These are phyloP conservation scores for Minunthozetes semirufus DNA, from an alignment of 2,888 invertebrate genomes.

Conservation along the genomic window DNA sequence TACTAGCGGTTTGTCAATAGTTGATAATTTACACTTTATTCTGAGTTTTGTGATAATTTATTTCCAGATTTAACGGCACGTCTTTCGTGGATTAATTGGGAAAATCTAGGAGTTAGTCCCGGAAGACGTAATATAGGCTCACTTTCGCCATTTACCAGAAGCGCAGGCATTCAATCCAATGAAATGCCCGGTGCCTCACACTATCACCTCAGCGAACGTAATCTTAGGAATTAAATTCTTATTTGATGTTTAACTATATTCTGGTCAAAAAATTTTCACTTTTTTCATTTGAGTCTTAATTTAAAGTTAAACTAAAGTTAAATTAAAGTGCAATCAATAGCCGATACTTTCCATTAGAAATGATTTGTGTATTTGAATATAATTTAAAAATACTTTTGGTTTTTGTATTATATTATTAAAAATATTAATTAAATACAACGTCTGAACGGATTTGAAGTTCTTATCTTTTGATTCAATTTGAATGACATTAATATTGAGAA, in stretches of 20 bases:
- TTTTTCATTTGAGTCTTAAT: too few species aligned
- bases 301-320: too few species aligned
- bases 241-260: too few species aligned
- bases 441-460: not conserved
- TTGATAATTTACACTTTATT: constrained; percentile 2
- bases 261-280: too few species aligned
- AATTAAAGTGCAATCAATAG: too few species aligned
- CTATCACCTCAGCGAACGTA: constrained; percentile 9
- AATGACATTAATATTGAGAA: not conserved
- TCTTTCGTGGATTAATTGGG: constrained; percentile 98
- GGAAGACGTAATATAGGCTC: constrained; percentile 59
- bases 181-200: constrained; percentile 11
- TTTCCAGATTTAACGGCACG: constrained; percentile 85
- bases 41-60: constrained; percentile 42
- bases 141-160: constrained; percentile 35
- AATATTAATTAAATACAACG: too few species aligned
- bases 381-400: too few species aligned
- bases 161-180: not conserved
- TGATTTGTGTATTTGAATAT: too few species aligned
- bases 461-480: not conserved
- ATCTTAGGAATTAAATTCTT: not conserved
- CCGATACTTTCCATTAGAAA: too few species aligned
- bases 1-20: constrained; percentile 69
- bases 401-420: too few species aligned
- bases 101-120: constrained; percentile 89